Evolutionary conservation across 2,888 invertebrate species (phyloP), one percentile per base, ranked within the genome.

Genomic region (Pyrgus malvae): DNA sequence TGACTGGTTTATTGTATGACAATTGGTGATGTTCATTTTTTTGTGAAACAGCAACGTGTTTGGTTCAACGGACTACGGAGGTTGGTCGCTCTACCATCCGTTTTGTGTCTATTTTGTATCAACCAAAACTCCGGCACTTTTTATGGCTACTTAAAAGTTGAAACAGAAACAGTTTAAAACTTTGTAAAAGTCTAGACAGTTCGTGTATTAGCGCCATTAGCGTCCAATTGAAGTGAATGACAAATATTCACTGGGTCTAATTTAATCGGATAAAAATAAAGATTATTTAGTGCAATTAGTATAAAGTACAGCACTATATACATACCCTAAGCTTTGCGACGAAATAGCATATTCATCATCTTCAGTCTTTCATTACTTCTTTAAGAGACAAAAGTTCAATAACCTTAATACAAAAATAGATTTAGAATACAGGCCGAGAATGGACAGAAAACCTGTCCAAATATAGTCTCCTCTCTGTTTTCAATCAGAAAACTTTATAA

Each of bases 61-160:
- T 89, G 82, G 90, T 90, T 90, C 89, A 89, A 88, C 83, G 90
- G 88, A 90, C 89, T 85, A 77, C 81, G 69, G 80, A 84, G 80
- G 90, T 89, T 87, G 87, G 87, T 85, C 80, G 80, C 70, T 78
- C 78, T 68, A 70, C 70, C 80, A 76, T 79, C 80, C 72, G 78
- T 79, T 80, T 77, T 66, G 69, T 81, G 76, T 77, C 78, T 76
- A 78, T 80, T 82, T 78, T 83, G 76, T 70, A 76, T 75, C 76
- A 76, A 71, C 72, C 71, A 69, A 76, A 76, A 76, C 79, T 83
- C 78, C 70, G 77, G 75, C 75, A 73, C 72, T 75, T 72, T 21
- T 40, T 40, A 17, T 33, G 7, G 14, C n/a, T 41, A 21, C 14
- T 21, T 38, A 14, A 42, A 21, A 5, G 9, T 25, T 33, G 14